Evolutionary conservation across 2,888 invertebrate species (phyloP).

Genomic region (Fragum fragum): DNA sequence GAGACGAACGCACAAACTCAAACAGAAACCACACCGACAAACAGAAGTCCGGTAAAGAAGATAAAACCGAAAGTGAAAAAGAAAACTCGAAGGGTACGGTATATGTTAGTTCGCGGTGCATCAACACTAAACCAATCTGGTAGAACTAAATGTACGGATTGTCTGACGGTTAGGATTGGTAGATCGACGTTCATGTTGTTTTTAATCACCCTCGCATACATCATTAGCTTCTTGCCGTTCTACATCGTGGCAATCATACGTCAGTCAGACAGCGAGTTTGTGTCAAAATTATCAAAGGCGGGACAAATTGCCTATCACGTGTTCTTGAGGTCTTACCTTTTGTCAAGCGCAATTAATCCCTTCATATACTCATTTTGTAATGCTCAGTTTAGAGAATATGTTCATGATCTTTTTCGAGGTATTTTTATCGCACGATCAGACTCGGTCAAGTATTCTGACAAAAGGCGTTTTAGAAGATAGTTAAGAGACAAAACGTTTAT

Average conservation of each 20-base stretch:
- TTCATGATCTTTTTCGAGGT: slow-evolving; percentile 50
- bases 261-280: slow-evolving; percentile 51
- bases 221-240: slow-evolving; percentile 79
- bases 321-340: slow-evolving; percentile 75
- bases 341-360: slow-evolving; percentile 79
- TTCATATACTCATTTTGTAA: slow-evolving; percentile 78
- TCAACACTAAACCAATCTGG: slow-evolving; percentile 60
- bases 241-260: slow-evolving; percentile 73
- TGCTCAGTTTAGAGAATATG: slow-evolving; percentile 68
- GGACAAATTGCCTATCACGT: slow-evolving; percentile 68
- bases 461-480: slow-evolving; percentile 9
- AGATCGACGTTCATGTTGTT: slow-evolving; percentile 78
- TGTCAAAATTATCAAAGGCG: slow-evolving; percentile 49
- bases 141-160: slow-evolving; percentile 44
- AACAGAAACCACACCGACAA: slow-evolving; percentile 8
- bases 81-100: slow-evolving; percentile 44
- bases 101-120: slow-evolving; percentile 60
- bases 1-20: slow-evolving; percentile 12
- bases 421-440: slow-evolving; percentile 14
- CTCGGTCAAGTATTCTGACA: not conserved
- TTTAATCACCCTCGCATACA: slow-evolving; percentile 75
- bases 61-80: slow-evolving; percentile 30
- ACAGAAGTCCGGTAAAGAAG: slow-evolving; percentile 6
- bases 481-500: too few species aligned
- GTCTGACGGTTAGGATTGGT: slow-evolving; percentile 66